Conservation (phyloP, 2,797 vertebrate genomes). For the Notoglanidium macrostoma region DNA sequence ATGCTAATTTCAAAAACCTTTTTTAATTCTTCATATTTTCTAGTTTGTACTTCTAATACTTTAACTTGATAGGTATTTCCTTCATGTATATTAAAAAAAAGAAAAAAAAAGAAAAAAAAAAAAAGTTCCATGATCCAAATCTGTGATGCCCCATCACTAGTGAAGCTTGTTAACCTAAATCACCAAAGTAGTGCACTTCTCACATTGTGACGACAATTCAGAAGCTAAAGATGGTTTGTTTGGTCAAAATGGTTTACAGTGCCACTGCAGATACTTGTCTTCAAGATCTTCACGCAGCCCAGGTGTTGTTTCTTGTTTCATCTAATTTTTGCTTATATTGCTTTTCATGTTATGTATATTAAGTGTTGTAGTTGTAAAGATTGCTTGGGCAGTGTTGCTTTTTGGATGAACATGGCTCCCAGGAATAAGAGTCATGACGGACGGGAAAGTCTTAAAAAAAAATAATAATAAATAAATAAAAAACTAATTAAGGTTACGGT, state of each 20-base stretch:
- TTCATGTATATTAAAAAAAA: constrained; percentile 16
- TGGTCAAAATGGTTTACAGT: neutral
- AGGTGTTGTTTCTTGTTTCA: constrained; percentile 7
- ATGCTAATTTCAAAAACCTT: constrained; percentile 22
- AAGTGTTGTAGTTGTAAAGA: constrained; percentile 49
- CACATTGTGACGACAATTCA: constrained; percentile 26
- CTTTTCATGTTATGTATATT: constrained; percentile 51
- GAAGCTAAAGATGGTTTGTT: neutral
- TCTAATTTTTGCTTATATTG: constrained; percentile 41
- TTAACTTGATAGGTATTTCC: constrained; percentile 18
- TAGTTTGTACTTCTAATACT: constrained; percentile 39
- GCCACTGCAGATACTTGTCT: neutral
- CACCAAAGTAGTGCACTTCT: constrained; percentile 33
- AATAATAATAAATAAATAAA: neutral
- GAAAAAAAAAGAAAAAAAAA: neutral
- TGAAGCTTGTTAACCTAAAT: constrained; percentile 8
- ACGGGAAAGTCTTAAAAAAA: neutral
- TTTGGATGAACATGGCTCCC: constrained; percentile 21
- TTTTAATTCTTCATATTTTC: constrained; percentile 24
- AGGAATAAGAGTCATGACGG: neutral
- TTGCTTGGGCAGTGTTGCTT: neutral
- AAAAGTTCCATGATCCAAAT: constrained; percentile 7
- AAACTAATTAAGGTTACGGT: neutral
- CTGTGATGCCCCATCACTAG: constrained; percentile 37
- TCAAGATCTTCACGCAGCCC: constrained; percentile 26